Evolutionary conservation across 2,888 invertebrate species (phyloP), one percentile per base, ranked within the genome.

Genomic region (Melanostoma scalare): DNA sequence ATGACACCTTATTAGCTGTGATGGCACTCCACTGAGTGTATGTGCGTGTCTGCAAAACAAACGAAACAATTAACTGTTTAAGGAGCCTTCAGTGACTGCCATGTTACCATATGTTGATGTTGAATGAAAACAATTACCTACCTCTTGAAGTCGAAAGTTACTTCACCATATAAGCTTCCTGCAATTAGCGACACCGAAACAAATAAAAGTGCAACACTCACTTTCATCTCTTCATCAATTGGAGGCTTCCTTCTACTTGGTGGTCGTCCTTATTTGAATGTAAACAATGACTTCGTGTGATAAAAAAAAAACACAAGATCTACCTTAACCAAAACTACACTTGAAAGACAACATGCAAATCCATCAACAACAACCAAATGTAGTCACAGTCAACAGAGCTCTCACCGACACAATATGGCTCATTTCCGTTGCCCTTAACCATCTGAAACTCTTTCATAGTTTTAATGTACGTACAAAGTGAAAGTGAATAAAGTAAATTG

Each of bases 401-500:
- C 56, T 58, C 40, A 38, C 56, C 44, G 4, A 63, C 63, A 33
- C 76, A 68, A 72, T 56, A 81, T 73, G 77, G 72, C 77, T 61
- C 56, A 77, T 68, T 77, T 72, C 77, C 77, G 81, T 48, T 53
- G 50, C 67, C 74, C 31, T 36, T 20, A 56, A 63, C 9, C 40
- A 55, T 46, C 52, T 48, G 20, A 1, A 40, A 33, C 36, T 63
- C 50, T 33, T 53, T 52, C 9, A 52, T 60, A 42, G n/a, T 50
- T 42, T 75, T 40, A 53, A 46, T 36, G 50, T 36, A 30, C 35
- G 50, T 38, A 56, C 20, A 50, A 55, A 67, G 82, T 82, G 82
- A 82, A 82, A 82, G 82, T 78, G 68, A 72, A 77, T 56, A n/a
- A 56, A 60, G 33, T 42, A 65, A 67, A 74, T 78, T 82, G 65